These are phyloP conservation scores for Notodromas monacha DNA, from an alignment of 2,888 invertebrate genomes.

Conservation along the genomic window DNA sequence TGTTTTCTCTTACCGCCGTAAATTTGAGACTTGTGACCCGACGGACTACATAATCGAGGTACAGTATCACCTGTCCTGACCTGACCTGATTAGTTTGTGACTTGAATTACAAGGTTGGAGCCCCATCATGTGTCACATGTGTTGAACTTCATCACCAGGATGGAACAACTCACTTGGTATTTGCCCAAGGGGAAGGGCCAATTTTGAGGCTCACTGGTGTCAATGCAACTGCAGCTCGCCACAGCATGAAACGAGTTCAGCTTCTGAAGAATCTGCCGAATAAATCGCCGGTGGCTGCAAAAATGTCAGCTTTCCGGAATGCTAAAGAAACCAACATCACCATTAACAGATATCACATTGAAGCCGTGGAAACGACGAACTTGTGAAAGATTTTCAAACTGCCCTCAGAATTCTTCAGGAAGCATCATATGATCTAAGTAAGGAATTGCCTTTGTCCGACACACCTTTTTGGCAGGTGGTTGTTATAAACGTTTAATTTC, in stretches of 20 bases:
- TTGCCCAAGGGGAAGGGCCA: constrained; percentile 41
- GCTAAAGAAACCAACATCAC: no score
- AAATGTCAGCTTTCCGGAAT: no score
- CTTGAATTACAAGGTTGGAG: no score
- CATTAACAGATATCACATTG: no score
- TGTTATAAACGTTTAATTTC: no score
- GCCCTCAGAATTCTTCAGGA: constrained; percentile 26
- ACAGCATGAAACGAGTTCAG: constrained; percentile 44
- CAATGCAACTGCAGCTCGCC: constrained; percentile 21
- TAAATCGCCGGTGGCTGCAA: no score
- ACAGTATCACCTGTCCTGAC: no score
- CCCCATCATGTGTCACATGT: no score
- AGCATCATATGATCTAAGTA: constrained; percentile 11
- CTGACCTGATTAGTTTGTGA: no score
- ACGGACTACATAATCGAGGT: constrained; percentile 41
- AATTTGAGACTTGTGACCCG: constrained; percentile 52
- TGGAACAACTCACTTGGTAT: constrained; percentile 57
- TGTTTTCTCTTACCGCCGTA: constrained; percentile 39
- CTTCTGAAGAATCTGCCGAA: no score
- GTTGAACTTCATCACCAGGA: constrained; percentile 29
- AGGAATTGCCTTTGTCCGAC: no score
- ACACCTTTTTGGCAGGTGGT: no score
- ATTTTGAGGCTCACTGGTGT: constrained; percentile 32
- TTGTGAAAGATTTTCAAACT: constrained; percentile 70
- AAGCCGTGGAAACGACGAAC: constrained; percentile 94